Conservation (phyloP, 2,113 vertebrate species). For the Myiozetetes cayanensis region DNA sequence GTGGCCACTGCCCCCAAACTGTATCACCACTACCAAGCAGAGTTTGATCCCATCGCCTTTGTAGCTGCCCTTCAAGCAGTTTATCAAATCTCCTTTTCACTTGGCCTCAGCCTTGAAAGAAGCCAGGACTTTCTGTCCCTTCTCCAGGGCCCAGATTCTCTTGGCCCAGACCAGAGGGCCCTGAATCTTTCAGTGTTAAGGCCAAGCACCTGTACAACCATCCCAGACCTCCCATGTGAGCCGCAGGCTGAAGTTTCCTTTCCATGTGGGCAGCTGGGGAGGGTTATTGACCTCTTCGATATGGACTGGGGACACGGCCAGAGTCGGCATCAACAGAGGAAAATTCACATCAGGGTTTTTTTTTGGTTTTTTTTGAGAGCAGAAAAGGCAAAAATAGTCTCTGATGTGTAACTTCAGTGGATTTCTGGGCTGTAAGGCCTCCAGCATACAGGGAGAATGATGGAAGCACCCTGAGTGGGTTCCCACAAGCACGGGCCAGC, state of each 20-base stretch:
- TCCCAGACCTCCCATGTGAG: neutral
- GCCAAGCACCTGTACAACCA: constrained; percentile 36
- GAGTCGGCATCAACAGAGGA: constrained; percentile 17
- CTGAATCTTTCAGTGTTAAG: neutral
- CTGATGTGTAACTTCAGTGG: neutral
- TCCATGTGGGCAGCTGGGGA: constrained; percentile 8
- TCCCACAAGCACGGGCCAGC: neutral
- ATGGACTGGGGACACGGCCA: constrained; percentile 31
- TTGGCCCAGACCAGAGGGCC: neutral
- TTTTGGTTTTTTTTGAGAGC: constrained; percentile 1
- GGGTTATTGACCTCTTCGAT: constrained; percentile 32
- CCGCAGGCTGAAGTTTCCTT: neutral
- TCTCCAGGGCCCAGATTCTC: neutral
- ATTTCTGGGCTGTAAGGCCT: neutral
- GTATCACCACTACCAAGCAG: neutral
- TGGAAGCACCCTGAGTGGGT: fast-evolving
- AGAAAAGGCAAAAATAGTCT: neutral
- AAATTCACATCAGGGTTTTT: constrained; percentile 25
- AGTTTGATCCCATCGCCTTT: neutral
- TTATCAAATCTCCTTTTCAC: neutral
- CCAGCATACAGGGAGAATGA: neutral
- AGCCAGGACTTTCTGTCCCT: neutral
- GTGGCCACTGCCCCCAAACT: neutral
- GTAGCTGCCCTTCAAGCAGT: neutral
- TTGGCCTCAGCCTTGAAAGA: neutral